These are phyloP conservation scores for Andrena bicolor DNA, from an alignment of 2,888 invertebrate species.

Conservation along the genomic window DNA sequence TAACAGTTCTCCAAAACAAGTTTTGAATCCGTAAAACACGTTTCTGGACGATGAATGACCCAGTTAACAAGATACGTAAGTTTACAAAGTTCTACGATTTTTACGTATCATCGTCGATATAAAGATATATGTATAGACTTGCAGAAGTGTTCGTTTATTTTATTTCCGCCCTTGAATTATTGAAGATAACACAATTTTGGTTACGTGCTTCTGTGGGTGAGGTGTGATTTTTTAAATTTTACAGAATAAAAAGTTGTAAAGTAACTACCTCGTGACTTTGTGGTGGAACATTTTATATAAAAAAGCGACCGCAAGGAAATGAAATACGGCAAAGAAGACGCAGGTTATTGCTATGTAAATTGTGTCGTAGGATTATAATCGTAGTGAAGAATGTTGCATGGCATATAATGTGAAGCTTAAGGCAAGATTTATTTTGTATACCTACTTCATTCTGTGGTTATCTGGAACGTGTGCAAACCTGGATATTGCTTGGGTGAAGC, in stretches of 20 bases:
- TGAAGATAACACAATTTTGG: no score
- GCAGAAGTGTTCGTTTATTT: background rate
- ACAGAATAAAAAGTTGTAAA: background rate
- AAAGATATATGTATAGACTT: background rate
- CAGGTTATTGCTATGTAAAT: background rate
- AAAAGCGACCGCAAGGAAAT: background rate
- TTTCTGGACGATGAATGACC: no score
- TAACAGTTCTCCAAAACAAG: no score
- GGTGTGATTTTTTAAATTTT: background rate
- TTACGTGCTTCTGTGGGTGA: background rate
- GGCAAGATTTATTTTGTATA: background rate
- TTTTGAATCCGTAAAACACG: background rate
- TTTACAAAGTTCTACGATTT: background rate
- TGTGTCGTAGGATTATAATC: conserved; percentile 6
- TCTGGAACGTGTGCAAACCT: background rate
- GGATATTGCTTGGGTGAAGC: background rate
- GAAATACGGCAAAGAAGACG: background rate
- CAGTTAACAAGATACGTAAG: background rate
- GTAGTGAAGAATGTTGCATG: background rate
- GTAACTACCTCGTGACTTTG: background rate
- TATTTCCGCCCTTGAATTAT: no score
- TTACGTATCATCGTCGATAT: background rate
- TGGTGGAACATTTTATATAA: background rate
- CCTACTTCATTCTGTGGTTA: background rate
- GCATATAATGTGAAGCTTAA: background rate